These are phyloP conservation scores for Cygnus buccinator DNA, from an alignment of 2,113 vertebrate species.

Conservation along the genomic window DNA sequence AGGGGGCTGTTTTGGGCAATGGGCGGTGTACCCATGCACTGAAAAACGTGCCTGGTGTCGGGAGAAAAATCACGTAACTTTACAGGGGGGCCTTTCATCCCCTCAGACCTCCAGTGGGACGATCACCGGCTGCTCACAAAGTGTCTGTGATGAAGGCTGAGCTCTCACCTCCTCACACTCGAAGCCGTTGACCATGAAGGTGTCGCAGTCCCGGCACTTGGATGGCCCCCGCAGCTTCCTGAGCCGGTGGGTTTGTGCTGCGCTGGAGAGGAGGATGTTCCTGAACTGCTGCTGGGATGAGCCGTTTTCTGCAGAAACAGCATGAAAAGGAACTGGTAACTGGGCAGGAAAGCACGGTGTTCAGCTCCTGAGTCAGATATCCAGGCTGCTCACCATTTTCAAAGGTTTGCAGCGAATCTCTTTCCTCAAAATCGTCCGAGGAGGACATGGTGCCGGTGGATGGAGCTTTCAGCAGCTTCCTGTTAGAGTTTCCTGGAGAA, in stretches of 20 bases:
- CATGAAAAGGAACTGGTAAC: fast-evolving
- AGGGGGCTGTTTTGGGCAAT: neutral
- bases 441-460: slow-evolving; percentile 86
- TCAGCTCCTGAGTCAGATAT: fast-evolving
- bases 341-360: fast-evolving
- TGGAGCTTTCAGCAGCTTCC: slow-evolving; percentile 77
- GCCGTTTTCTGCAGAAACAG: slow-evolving; percentile 63
- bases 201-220: slow-evolving; percentile 93
- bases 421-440: slow-evolving; percentile 89
- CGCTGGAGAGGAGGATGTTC: slow-evolving; percentile 77
- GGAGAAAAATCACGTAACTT: neutral
- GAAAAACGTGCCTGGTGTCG: fast-evolving
- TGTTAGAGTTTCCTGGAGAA: slow-evolving; percentile 46
- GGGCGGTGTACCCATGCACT: neutral
- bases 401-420: slow-evolving; percentile 74
- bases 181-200: slow-evolving; percentile 88
- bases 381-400: slow-evolving; percentile 71
- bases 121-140: neutral
- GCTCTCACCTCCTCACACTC: slow-evolving; percentile 92
- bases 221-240: slow-evolving; percentile 85
- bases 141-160: fast-evolving
- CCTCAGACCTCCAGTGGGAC: fast-evolving
- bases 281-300: slow-evolving; percentile 55
- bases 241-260: slow-evolving; percentile 86
- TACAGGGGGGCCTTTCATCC: neutral